Percentiles rank a stretch among this genome's conserved stretches.
These are phyloP conservation scores for Cacatua alba DNA, from an alignment of 2,113 vertebrate genomes.

Conservation along the genomic window DNA sequence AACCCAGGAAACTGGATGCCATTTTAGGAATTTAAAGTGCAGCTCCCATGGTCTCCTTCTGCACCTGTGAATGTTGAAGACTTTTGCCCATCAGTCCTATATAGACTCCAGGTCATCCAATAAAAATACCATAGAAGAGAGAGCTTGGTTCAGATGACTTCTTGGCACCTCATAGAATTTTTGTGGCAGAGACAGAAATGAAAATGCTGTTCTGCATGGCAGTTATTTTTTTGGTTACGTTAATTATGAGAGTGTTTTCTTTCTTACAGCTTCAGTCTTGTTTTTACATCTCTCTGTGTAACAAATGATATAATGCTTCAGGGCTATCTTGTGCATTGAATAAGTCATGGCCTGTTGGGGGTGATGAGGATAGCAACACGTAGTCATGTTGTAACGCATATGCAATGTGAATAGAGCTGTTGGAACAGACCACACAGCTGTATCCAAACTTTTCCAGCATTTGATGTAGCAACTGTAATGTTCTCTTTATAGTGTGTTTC, in stretches of 20 bases:
- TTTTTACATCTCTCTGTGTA: not conserved
- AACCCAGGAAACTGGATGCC: not conserved
- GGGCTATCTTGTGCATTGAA: not conserved
- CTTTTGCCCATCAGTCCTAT: not conserved
- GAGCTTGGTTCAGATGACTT: not conserved
- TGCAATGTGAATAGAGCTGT: not conserved
- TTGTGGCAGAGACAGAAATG: not conserved
- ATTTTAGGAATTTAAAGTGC: not conserved
- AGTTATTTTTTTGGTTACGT: not conserved
- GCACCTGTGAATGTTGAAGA: not conserved
- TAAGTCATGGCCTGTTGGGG: slow-evolving; percentile 27
- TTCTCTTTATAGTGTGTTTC: not conserved
- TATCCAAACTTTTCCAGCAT: not conserved
- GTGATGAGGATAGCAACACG: not conserved
- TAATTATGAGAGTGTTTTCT: not conserved
- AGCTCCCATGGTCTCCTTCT: not conserved
- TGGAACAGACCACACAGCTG: not conserved
- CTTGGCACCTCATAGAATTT: not conserved
- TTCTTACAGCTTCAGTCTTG: not conserved
- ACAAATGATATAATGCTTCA: not conserved
- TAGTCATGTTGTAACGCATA: not conserved
- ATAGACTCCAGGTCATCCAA: not conserved
- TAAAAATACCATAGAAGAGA: not conserved
- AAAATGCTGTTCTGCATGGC: not conserved
- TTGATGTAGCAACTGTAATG: not conserved